These are phyloP conservation scores for Chouioia cunea DNA, from an alignment of 2,888 invertebrate genomes.

Conservation along the genomic window DNA sequence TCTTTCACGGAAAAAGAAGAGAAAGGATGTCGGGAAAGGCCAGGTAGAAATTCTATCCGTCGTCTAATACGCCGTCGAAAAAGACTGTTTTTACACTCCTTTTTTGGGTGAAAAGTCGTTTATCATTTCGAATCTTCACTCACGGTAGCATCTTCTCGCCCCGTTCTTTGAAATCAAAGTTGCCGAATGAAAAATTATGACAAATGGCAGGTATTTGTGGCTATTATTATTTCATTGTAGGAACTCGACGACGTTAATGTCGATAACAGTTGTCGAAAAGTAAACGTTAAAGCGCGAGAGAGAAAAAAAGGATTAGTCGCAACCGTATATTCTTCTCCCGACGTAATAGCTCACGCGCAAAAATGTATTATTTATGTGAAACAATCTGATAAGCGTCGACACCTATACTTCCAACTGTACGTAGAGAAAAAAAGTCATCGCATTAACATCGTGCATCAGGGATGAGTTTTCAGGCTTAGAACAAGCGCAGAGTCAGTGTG, in stretches of 20 bases:
- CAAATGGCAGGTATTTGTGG: background rate
- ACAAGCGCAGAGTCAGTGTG: constrained; percentile 1
- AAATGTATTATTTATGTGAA: too few species aligned
- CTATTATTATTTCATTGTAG: background rate
- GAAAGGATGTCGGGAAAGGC: background rate
- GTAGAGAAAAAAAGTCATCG: too few species aligned
- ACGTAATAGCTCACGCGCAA: too few species aligned
- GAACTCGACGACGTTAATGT: too few species aligned
- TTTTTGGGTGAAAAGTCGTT: constrained; percentile 22
- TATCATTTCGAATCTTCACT: constrained; percentile 17
- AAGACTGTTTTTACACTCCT: background rate
- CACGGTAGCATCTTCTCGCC: constrained; percentile 9
- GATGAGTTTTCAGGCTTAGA: too few species aligned
- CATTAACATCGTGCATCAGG: background rate
- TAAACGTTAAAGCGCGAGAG: too few species aligned
- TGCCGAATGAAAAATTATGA: constrained; percentile 21
- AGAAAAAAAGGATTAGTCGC: too few species aligned
- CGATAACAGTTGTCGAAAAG: background rate
- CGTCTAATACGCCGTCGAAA: too few species aligned
- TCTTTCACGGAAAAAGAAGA: constrained; percentile 3
- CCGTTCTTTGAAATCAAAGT: constrained; percentile 6
- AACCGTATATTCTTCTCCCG: too few species aligned
- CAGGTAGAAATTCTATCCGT: background rate
- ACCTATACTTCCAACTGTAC: too few species aligned
- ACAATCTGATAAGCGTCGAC: too few species aligned